Conservation (phyloP, 2,888 invertebrate species). For the Macaria liturata region DNA sequence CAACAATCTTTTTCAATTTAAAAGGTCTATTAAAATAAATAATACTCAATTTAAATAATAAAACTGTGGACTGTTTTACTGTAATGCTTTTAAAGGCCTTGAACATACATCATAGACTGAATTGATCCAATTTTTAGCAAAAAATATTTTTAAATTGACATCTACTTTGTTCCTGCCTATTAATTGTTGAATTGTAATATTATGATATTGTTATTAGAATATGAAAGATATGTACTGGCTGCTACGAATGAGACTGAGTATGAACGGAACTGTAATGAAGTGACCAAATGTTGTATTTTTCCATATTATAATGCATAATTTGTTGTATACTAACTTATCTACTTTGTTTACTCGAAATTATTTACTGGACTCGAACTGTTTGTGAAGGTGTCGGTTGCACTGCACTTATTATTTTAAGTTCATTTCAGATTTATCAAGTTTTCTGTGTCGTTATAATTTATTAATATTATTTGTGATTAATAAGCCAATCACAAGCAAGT, state of each 20-base stretch:
- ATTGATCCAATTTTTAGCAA: too few species aligned
- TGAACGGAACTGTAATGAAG: slow-evolving; percentile 31
- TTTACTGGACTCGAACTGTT: slow-evolving; percentile 16
- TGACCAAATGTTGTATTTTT: slow-evolving; percentile 25
- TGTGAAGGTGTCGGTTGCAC: slow-evolving; percentile 24
- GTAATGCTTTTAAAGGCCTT: too few species aligned
- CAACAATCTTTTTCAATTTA: too few species aligned
- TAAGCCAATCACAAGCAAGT: too few species aligned
- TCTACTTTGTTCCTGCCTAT: slow-evolving; percentile 11
- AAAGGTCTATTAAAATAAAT: too few species aligned
- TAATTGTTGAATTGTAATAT: slow-evolving; percentile 15
- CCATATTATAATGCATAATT: slow-evolving; percentile 15
- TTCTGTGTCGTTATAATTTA: too few species aligned
- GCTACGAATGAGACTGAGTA: slow-evolving; percentile 38
- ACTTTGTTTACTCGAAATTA: slow-evolving; percentile 22
- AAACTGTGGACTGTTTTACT: too few species aligned
- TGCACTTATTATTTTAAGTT: slow-evolving; percentile 31
- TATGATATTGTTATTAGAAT: slow-evolving; percentile 18
- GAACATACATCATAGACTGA: background rate
- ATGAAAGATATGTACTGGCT: slow-evolving; percentile 33
- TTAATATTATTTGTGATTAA: too few species aligned
- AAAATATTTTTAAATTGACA: too few species aligned
- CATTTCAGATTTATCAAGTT: background rate
- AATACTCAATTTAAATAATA: too few species aligned
- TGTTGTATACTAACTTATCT: slow-evolving; percentile 10